These are phyloP conservation scores for Neotoxoptera formosana DNA, from an alignment of 1,140 invertebrate species.

Conservation along the genomic window DNA sequence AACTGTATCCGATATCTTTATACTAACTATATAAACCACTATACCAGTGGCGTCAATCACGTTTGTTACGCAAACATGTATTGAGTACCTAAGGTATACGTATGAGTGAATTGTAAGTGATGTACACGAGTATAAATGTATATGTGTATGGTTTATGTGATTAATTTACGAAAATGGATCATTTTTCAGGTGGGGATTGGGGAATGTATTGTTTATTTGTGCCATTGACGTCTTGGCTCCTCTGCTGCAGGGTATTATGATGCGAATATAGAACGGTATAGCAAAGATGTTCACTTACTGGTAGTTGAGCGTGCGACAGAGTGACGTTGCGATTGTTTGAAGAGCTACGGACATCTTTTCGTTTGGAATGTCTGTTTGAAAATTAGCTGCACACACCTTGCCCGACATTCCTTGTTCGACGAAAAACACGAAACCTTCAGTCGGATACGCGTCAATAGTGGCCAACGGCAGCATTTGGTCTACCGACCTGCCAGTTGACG, in stretches of 20 bases:
- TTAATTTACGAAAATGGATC: neutral
- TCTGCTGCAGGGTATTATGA: neutral
- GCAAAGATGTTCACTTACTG: constrained; percentile 68
- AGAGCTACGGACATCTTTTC: constrained; percentile 68
- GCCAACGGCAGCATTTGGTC: constrained; percentile 67
- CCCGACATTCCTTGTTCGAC: constrained; percentile 81
- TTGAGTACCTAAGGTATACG: neutral
- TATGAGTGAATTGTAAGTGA: too few relatives aligned
- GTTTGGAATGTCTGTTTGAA: constrained; percentile 65
- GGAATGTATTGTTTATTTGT: too few relatives aligned
- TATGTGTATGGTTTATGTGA: neutral
- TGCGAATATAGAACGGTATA: neutral
- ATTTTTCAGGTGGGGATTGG: neutral
- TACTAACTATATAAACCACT: too few relatives aligned
- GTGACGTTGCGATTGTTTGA: constrained; percentile 75
- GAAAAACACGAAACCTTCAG: constrained; percentile 81
- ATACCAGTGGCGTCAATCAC: too few relatives aligned
- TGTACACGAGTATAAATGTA: neutral
- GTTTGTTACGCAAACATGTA: neutral
- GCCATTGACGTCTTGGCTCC: neutral
- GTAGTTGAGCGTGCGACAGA: constrained; percentile 78
- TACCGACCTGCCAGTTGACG: constrained; percentile 71
- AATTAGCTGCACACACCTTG: constrained; percentile 77
- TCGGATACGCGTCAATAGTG: constrained; percentile 72
- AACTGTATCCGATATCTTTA: too few relatives aligned